Evolutionary conservation across 2,113 vertebrate genomes (phyloP).

Genomic region (Macheiramphus alcinus): DNA sequence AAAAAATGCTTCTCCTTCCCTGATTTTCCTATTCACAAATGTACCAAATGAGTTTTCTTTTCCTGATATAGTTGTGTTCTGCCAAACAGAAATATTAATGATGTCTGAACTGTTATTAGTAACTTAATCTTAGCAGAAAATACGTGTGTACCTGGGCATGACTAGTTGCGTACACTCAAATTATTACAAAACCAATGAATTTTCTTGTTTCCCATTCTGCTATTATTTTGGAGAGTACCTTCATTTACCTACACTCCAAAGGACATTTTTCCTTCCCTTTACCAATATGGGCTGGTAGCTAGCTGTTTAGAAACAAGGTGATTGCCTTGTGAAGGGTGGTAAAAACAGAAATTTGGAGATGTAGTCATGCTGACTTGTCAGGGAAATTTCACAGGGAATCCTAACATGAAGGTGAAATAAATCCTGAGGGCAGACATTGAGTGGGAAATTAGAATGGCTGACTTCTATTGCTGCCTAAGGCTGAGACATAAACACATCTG

Average conservation of each 20-base stretch:
- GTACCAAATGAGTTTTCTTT: not conserved
- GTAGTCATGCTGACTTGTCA: not conserved
- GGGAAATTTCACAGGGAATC: not conserved
- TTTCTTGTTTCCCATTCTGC: not conserved
- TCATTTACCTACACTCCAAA: accelerated
- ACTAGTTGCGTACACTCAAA: not conserved
- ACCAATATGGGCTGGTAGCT: not conserved
- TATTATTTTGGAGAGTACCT: not conserved
- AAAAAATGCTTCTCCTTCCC: not conserved
- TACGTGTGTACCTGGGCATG: too few relatives aligned
- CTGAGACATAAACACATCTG: not conserved
- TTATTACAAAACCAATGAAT: not conserved
- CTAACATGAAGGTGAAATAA: not conserved
- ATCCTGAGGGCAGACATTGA: not conserved
- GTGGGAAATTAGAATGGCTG: not conserved
- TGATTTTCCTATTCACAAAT: not conserved
- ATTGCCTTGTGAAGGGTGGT: not conserved
- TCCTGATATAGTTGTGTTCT: not conserved
- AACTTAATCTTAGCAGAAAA: not conserved
- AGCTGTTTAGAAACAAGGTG: not conserved
- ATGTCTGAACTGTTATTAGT: not conserved
- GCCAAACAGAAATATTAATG: not conserved
- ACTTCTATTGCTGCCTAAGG: not conserved
- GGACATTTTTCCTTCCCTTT: not conserved
- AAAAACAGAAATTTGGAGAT: not conserved